Evolutionary conservation across 2,797 vertebrate species (phyloP), one percentile per base, ranked within the genome.

Genomic region (Glossophaga mutica): DNA sequence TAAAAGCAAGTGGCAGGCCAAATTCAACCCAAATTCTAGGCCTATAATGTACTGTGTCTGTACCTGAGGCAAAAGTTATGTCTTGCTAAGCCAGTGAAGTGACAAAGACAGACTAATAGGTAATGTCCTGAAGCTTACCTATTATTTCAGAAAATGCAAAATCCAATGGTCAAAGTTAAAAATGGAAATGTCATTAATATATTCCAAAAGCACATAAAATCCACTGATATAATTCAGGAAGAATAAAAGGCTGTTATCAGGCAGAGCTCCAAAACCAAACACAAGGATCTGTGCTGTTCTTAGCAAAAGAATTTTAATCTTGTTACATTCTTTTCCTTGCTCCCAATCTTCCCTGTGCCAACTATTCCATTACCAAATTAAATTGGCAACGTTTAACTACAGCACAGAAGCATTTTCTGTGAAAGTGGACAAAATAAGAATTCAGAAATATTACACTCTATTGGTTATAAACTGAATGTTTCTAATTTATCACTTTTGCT

Each of bases 311-410:
- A 96, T 57, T 94, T 96, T 86, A 94, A 96, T 95, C 67, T 94
- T 92, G 70, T 95, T 88, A 92, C 14, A 91, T 19, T 84, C 50
- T 95, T 70, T 81, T 77, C 37, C n/a, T 57, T 5, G 1, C 22
- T 95, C 55, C 48, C 73, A 92, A 1, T 71, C 44, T 94, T 96
- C 15, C 19, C 21, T 59, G 50, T 91, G 96, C 94, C 88, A 97
- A 94, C 89, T 77, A 92, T 44, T 83, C 94, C 94, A 96, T 97
- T 97, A 91, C 65, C 71, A 77, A 94, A 97, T 97, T 94, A 96
- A 95, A 91, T 68, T 97, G 85, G 82, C 83, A 92, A 50, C 71
- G 21, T 87, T 82, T 92, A 81, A 94, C 19, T 22, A 91, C 24
- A 88, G 8, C 67, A 37, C 39, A 70, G 73, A 92, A 92, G n/a